These are phyloP conservation scores for Amblyteles armatorius DNA, from an alignment of 2,888 invertebrate genomes.

Conservation along the genomic window DNA sequence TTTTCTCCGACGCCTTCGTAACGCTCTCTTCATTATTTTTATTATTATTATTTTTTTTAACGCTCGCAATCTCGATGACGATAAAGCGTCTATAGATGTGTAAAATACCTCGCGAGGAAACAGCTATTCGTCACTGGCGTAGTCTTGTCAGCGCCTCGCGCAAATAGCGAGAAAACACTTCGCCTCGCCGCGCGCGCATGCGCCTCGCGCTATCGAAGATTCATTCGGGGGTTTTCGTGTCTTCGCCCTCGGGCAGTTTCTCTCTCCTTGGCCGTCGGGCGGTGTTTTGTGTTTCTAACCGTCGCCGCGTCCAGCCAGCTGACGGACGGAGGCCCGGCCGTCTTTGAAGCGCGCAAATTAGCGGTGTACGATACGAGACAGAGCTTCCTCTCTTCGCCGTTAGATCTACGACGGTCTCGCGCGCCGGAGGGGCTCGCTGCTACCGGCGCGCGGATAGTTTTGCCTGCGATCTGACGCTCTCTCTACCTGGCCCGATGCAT, in stretches of 20 bases:
- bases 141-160: background rate
- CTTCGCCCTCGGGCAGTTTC: conserved; percentile 14
- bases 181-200: background rate
- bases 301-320: conserved; percentile 15
- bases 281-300: conserved; percentile 36
- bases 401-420: conserved; percentile 41
- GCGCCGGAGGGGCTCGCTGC: background rate
- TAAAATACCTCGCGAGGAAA: conserved; percentile 8
- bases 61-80: conserved; percentile 33
- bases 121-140: background rate
- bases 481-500: conserved; percentile 19
- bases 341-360: conserved; percentile 59
- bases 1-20: conserved; percentile 23
- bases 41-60: background rate
- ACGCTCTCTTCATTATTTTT: background rate
- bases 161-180: conserved; percentile 15
- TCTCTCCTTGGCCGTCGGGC: background rate
- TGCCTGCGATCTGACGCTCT: background rate
- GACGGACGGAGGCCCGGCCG: conserved; percentile 28
- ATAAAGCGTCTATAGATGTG: conserved; percentile 13
- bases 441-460: conserved; percentile 1
- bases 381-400: conserved; percentile 31
- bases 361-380: conserved; percentile 31
- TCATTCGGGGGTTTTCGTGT: conserved; percentile 44
- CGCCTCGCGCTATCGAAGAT: conserved; percentile 31